Conservation (phyloP, 2,113 vertebrate genomes). For the Misgurnus mizolepis region DNA sequence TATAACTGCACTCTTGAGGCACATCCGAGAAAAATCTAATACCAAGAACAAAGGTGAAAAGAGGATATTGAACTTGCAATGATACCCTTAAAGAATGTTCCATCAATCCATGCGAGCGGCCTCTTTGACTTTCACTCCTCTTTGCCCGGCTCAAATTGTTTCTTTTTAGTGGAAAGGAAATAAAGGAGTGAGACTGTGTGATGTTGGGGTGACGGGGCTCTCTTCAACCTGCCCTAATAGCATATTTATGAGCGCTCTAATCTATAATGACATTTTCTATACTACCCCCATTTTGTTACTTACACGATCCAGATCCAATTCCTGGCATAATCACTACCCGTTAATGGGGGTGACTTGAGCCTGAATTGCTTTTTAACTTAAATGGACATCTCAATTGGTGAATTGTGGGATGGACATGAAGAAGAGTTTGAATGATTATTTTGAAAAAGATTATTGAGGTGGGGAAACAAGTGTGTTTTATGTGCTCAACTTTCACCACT, state of each 20-base stretch:
- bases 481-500: neutral
- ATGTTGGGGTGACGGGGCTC: constrained; percentile 43
- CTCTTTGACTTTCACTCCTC: constrained; percentile 58
- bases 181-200: constrained; percentile 39
- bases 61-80: constrained; percentile 58
- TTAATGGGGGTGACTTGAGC: constrained; percentile 58
- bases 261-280: constrained; percentile 59
- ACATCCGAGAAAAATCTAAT: constrained; percentile 66
- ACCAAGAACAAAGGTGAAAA: constrained; percentile 46
- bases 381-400: constrained; percentile 57
- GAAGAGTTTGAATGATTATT: constrained; percentile 26
- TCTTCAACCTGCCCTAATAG: constrained; percentile 49
- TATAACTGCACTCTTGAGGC: constrained; percentile 65
- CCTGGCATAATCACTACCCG: constrained; percentile 52
- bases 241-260: constrained; percentile 59
- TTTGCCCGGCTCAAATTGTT: constrained; percentile 47
- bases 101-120: constrained; percentile 51
- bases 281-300: constrained; percentile 49
- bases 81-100: constrained; percentile 65
- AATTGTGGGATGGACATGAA: constrained; percentile 40
- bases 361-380: constrained; percentile 62
- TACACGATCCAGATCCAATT: constrained; percentile 47
- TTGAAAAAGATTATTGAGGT: neutral
- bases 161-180: constrained; percentile 28
- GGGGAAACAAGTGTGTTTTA: neutral